Evolutionary conservation across 2,888 invertebrate genomes (phyloP).

Genomic region (Germaria angustata): DNA sequence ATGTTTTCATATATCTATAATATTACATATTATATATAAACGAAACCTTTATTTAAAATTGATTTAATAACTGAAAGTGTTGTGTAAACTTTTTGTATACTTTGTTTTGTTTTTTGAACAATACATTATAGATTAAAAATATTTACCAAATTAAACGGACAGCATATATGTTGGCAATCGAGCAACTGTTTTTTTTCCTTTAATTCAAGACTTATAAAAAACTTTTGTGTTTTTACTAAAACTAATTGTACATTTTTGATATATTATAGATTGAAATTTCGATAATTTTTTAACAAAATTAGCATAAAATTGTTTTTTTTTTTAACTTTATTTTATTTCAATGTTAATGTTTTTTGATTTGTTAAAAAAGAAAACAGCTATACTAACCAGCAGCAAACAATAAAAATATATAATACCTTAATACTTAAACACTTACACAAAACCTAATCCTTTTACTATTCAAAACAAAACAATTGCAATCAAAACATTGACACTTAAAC

Average conservation of each 20-base stretch:
- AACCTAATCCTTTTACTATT: constrained; percentile 32
- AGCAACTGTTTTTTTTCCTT: constrained; percentile 73
- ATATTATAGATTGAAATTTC: constrained; percentile 70
- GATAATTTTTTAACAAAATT: constrained; percentile 69
- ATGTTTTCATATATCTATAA: constrained; percentile 65
- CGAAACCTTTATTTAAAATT: constrained; percentile 23
- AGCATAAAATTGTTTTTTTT: constrained; percentile 22
- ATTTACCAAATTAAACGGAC: constrained; percentile 73
- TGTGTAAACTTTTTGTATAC: constrained; percentile 70
- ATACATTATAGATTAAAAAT: constrained; percentile 57
- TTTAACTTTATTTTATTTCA: constrained; percentile 24
- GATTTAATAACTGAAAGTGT: constrained; percentile 64
- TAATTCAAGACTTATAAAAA: constrained; percentile 45
- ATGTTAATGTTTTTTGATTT: constrained; percentile 29
- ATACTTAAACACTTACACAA: constrained; percentile 31
- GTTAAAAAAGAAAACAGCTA: constrained; percentile 23
- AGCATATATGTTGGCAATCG: constrained; percentile 81
- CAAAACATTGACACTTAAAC: constrained; percentile 9
- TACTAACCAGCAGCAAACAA: constrained; percentile 59
- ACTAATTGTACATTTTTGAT: constrained; percentile 27
- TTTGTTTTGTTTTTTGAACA: constrained; percentile 75
- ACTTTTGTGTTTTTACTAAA: constrained; percentile 48
- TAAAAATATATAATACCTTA: constrained; percentile 31
- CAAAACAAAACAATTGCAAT: constrained; percentile 16
- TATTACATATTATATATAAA: constrained; percentile 26